Base-by-base conservation (phyloP, 2,113 vertebrate genomes). In the Saccopteryx leptura region DNA sequence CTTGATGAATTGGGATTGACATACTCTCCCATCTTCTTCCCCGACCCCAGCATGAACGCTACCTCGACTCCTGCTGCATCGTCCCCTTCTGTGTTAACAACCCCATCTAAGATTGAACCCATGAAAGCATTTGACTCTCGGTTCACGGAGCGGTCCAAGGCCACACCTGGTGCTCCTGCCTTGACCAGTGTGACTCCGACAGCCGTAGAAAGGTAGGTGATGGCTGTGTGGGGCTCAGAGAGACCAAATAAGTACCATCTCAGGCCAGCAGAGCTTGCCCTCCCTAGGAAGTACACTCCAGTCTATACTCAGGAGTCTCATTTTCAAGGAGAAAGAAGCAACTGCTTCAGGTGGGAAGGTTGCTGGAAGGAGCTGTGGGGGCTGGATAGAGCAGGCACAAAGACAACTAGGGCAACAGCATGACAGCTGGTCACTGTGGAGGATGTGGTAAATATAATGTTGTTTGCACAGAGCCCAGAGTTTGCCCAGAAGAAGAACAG, bases 121-220 rank as follows among this genome's bases (percentile, higher is more conserved):
- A 99, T 99, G 99, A 99, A 99, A 98, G 99, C 99, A 0, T 98
- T 99, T 97, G 99, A 99, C 97, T 99, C 99, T 9, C 98, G 99
- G 94, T 99, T 99, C 97, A 99, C 99, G 0, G 99, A 99, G 98
- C 98, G 99, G 98, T 99, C 99, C 96, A 99, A 99, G 98, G 99
- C 99, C 98, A 99, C 99, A 2, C 99, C 99, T 2, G 99, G 99
- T 91, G 98, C 99, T 96, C 98, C 98, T 96, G 97, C 99, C 96
- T 90, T 99, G 88, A 98, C 99, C 78, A 98, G 98, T 18, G 87
- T 98, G 12, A 99, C 99, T 71, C 99, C 99, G 60, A 94, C 98
- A 14, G 98, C 99, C 46, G 96, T 99, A 19, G 99, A 99, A 97
- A 99, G 99, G 99, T 99, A 90, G 95, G 96, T 84, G 50, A 17